Conservation (phyloP, 2,113 vertebrate species). For the Opisthocomus hoazin region DNA sequence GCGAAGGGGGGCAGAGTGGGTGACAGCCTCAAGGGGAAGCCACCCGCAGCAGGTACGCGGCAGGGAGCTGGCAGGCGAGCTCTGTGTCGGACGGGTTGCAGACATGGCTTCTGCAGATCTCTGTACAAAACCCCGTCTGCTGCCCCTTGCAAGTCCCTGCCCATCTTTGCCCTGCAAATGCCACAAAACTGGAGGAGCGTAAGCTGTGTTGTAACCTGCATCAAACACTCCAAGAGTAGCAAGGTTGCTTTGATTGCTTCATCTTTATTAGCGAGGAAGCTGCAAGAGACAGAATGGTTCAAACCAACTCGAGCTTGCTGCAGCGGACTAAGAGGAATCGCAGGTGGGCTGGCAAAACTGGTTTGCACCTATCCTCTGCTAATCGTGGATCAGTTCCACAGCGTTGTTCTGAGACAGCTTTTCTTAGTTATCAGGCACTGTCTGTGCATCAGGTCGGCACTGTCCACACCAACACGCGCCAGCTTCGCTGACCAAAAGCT, state of each 20-base stretch:
- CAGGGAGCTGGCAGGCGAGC: not conserved
- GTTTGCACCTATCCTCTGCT: not conserved
- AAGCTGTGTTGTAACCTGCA: not conserved
- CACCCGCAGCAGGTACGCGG: not conserved
- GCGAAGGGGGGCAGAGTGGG: rapidly evolving
- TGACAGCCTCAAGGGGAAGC: not conserved
- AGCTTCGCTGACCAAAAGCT: not conserved
- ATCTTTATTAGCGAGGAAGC: not conserved
- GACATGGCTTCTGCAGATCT: not conserved
- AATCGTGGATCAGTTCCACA: not conserved
- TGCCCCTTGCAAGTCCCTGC: not conserved
- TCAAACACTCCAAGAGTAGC: not conserved
- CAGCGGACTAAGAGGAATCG: not conserved
- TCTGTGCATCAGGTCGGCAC: not conserved
- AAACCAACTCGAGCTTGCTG: not conserved
- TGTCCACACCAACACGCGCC: not conserved
- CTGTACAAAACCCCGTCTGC: not conserved
- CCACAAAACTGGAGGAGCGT: not conserved
- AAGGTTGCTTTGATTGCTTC: not conserved
- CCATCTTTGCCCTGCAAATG: not conserved
- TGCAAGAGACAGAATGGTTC: not conserved
- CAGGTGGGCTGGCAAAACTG: not conserved
- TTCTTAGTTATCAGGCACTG: not conserved
- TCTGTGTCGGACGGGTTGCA: rapidly evolving
- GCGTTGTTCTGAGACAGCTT: not conserved